Base-by-base conservation (phyloP, 2,888 invertebrate species). In the Steromphala cineraria region DNA sequence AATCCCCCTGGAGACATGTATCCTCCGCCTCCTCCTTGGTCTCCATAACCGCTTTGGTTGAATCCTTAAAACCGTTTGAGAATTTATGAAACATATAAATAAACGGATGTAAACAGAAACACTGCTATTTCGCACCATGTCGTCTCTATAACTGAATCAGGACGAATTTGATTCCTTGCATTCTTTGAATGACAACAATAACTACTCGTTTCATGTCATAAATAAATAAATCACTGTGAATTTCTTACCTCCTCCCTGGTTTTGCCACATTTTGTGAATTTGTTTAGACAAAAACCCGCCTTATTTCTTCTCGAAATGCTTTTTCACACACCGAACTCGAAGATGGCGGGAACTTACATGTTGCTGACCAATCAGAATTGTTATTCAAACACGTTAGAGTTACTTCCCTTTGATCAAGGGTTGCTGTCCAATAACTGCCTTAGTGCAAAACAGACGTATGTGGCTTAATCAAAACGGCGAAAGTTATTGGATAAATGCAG, bases 1-100 rank as follows among this genome's bases (percentile, higher is more conserved):
- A 91, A 91, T 17, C 91, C 90, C 46, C 90, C 90, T 10, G 90
- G 90, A 8, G 90, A 90, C 74, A 81, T 84, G 75, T 84, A 89
- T 0, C 88, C 89, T 19, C 86, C 87, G 53, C 86, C 87, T 13
- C 84, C 86, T 67, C 84, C 84, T 71, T 82, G 83, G 19, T 82
- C 79, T 56, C 83, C 86, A 24, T 81, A 85, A 13, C 82, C 85
- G 52, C 79, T 76, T 21, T 81, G 80, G 53, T 79, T 81, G 74
- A 83, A 82, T 24, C 82, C 83, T 85, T 79, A 52, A 62, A 62
- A 24, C 7, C 28, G 15, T 17, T 13, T 2, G 2, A 56, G 36
- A 36, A 36, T 36, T 36, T 36, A n/a, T 36, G 36, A 36, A 36
- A 36, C 36, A 36, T 15, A 56, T 56, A 2, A 56, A 19, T 19